A percentile compares a stretch with the other conserved stretches of the same genome.
Evolutionary conservation across 2,888 invertebrate species (phyloP).

Genomic region (Globia sparganii): DNA sequence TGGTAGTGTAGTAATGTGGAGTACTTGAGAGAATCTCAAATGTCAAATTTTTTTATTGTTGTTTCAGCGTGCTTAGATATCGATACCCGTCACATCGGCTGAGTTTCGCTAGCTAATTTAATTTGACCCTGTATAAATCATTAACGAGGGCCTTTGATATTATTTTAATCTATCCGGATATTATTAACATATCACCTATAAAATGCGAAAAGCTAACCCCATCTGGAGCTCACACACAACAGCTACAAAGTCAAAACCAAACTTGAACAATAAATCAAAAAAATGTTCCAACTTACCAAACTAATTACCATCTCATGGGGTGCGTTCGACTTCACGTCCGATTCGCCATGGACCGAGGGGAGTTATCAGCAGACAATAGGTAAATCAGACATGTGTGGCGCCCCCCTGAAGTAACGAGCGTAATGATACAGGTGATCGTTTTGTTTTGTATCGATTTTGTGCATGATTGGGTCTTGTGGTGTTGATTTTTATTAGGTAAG

Average conservation of each 20-base stretch:
- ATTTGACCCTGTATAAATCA: too few relatives aligned
- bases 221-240: background rate
- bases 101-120: too few relatives aligned
- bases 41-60: too few relatives aligned
- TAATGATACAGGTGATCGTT: constrained; percentile 66
- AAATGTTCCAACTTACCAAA: constrained; percentile 17
- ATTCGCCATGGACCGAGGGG: constrained; percentile 68
- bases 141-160: background rate
- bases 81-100: too few relatives aligned
- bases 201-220: constrained; percentile 4
- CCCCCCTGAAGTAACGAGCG: constrained; percentile 59
- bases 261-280: constrained; percentile 31
- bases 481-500: constrained; percentile 23
- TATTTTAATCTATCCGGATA: background rate
- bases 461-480: constrained; percentile 14
- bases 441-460: constrained; percentile 46
- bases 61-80: too few relatives aligned
- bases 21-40: too few relatives aligned
- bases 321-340: constrained; percentile 66
- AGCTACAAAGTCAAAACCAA: constrained; percentile 27
- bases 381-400: constrained; percentile 68
- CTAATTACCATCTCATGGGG: constrained; percentile 61
- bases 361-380: constrained; percentile 60
- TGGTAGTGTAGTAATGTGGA: too few relatives aligned
- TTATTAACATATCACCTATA: background rate